Base-by-base conservation (phyloP, 2,113 vertebrate species). In the Scytalopus superciliaris region DNA sequence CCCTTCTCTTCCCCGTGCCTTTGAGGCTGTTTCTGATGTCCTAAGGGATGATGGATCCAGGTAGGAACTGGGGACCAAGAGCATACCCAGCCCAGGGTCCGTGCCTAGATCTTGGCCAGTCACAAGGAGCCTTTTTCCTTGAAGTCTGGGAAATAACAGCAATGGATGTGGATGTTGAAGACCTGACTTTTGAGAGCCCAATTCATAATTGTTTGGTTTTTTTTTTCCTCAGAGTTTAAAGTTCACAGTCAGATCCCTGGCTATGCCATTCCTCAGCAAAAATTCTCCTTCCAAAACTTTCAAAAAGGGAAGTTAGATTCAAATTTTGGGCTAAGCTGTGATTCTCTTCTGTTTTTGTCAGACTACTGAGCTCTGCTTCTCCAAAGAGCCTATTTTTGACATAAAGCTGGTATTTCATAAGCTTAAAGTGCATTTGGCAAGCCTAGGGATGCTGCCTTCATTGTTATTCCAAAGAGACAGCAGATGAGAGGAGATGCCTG, bases 381-480 rank as follows among this genome's bases (percentile, higher is more conserved):
- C 62, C 28, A 76, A 66, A 87, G 78, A 56, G 6, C 53, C 55
- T 52, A 15, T 90, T 93, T 96, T 88, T 91, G 59, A 42, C 64
- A 83, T 45, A 33, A 73, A 81, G 50, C 42, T 83, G 13, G 31
- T n/a, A 73, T 93, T 87, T 91, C 33, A 59, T 66, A 89, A 52
- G 67, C 72, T 60, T n/a, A 40, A 84, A 90, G 60, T 50, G 68
- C 25, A 70, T 90, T 94, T 96, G 93, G 94, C 90, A 95, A 42
- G 75, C 17, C 7, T 24, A 12, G 83, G 56, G 75, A 13, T 91
- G 75, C 82, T 91, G 79, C 67, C 25, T 80, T 92, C 93, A 90
- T 95, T 97, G 78, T 85, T 88, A 78, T 72, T 96, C 93, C 84
- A 47, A 86, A 88, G 87, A 81, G 86, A 62, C 1, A 66, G 85